Evolutionary conservation across 2,888 invertebrate genomes (phyloP).

Genomic region (Oxytorus armatus): DNA sequence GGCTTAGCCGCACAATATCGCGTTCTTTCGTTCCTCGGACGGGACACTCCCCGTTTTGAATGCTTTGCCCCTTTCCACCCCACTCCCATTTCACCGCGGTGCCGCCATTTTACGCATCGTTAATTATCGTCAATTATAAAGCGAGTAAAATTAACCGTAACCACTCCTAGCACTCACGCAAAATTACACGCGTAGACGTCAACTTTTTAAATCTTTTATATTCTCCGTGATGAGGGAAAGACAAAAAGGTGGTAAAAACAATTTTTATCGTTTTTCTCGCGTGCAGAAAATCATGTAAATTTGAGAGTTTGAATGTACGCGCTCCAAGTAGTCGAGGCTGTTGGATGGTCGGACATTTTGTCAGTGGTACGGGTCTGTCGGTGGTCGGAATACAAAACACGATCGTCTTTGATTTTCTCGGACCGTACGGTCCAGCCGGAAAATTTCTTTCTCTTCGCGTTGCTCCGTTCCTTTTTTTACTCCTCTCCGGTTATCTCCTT

Average conservation of each 20-base stretch:
- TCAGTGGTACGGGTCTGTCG: constrained; percentile 7
- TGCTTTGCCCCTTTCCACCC: constrained; percentile 19
- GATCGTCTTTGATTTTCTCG: background rate
- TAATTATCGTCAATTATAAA: constrained; percentile 54
- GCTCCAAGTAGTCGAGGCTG: too few species aligned
- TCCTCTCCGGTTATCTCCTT: background rate
- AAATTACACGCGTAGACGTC: background rate
- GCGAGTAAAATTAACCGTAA: constrained; percentile 47
- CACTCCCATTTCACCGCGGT: background rate
- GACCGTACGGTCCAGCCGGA: background rate
- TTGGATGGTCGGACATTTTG: too few species aligned
- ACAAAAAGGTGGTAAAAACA: too few species aligned
- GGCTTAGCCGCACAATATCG: constrained; percentile 14
- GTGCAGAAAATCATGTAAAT: too few species aligned
- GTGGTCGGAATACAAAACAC: constrained; percentile 19
- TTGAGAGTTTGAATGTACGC: too few species aligned
- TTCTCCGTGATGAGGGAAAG: too few species aligned
- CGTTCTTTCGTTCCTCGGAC: constrained; percentile 29
- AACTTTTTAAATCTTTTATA: too few species aligned
- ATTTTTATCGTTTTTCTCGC: too few species aligned
- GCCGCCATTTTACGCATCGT: constrained; percentile 54
- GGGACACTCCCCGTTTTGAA: constrained; percentile 54
- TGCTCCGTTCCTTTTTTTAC: background rate
- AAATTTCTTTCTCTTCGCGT: constrained; percentile 1
- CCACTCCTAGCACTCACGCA: background rate